Conservation (phyloP, 1,140 invertebrate species). For the Heterodera carotae region DNA sequence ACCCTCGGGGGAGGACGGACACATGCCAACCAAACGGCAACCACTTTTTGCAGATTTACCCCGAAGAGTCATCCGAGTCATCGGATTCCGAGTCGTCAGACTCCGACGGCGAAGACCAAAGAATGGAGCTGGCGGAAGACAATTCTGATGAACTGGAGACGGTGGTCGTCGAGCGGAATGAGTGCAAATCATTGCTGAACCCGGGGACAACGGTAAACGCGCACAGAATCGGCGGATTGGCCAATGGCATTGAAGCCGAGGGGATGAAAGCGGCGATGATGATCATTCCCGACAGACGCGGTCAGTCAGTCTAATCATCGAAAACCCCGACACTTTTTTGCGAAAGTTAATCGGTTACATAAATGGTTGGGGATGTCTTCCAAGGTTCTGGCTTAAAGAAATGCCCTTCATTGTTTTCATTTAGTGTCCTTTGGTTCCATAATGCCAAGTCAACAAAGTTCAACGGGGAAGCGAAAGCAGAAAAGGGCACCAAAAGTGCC, state of each 20-base stretch:
- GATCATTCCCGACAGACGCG: constrained; percentile 10
- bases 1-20: neutral
- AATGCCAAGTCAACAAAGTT: neutral
- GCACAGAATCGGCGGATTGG: constrained; percentile 19
- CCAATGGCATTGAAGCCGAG: neutral
- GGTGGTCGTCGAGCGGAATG: constrained; percentile 16
- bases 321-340: no score
- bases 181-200: neutral
- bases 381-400: no score
- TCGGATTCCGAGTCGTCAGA: constrained; percentile 32
- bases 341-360: no score
- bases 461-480: neutral
- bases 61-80: constrained; percentile 35
- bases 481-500: constrained; percentile 28
- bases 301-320: constrained; percentile 15
- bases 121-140: neutral
- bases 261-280: neutral
- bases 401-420: neutral
- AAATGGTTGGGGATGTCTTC: no score
- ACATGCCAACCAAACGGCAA: neutral
- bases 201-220: neutral
- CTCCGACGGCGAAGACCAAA: constrained; percentile 33
- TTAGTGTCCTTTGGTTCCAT: constrained; percentile 7
- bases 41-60: constrained; percentile 20
- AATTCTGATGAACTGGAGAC: neutral